Percentiles rank a stretch among this genome's conserved stretches.
These are phyloP conservation scores for Diglossa cyanea DNA, from an alignment of 2,797 vertebrate species.

Conservation along the genomic window DNA sequence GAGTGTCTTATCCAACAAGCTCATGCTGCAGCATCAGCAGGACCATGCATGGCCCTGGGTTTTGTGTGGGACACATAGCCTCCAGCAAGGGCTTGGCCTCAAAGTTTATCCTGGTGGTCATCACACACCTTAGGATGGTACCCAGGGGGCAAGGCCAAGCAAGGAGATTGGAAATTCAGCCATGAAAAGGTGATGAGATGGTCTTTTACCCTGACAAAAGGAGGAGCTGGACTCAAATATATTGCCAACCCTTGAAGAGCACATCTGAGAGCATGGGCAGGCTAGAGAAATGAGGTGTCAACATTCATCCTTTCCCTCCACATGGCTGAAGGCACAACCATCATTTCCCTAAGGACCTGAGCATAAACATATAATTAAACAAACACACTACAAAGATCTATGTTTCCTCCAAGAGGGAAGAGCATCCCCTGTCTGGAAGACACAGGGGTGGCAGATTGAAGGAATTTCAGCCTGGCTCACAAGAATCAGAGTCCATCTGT, in stretches of 20 bases:
- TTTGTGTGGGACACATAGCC: neutral
- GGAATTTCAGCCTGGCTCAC: neutral
- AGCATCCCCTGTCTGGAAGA: neutral
- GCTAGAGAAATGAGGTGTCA: neutral
- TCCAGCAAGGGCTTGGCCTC: neutral
- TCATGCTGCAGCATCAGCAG: rapidly evolving
- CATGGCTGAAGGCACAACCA: neutral
- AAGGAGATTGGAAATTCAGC: neutral
- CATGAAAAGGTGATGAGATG: neutral
- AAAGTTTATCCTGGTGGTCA: neutral
- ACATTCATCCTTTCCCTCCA: neutral
- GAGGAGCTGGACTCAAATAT: neutral
- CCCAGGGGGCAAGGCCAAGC: neutral
- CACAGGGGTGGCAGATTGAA: neutral
- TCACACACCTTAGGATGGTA: neutral
- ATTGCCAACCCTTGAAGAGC: neutral
- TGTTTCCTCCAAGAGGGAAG: neutral
- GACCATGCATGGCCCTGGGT: rapidly evolving
- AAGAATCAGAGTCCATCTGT: constrained; percentile 17
- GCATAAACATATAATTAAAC: neutral
- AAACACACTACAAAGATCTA: neutral
- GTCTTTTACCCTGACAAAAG: neutral
- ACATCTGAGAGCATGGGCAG: neutral
- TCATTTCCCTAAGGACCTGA: neutral
- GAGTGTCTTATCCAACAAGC: neutral